Percentiles rank a stretch among this genome's conserved stretches.
Conservation (phyloP, 2,113 vertebrate species). For the Cynopterus brachyotis region DNA sequence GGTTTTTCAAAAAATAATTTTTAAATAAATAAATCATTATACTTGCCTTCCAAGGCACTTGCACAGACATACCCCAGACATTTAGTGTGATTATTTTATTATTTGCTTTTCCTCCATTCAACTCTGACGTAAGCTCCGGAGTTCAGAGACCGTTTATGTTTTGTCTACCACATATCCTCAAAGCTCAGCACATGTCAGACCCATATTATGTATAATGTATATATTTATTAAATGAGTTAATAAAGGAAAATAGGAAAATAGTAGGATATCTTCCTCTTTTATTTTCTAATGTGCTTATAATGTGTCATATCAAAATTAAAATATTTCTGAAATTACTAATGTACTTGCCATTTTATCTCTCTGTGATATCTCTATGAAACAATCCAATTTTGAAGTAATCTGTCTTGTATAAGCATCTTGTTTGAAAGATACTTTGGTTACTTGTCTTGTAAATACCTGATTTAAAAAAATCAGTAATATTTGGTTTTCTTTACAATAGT, state of each 20-base stretch:
- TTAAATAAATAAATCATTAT: neutral
- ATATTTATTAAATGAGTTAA: neutral
- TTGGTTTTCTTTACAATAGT: neutral
- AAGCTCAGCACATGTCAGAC: neutral
- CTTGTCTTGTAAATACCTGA: neutral
- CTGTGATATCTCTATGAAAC: neutral
- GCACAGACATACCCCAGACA: neutral
- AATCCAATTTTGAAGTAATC: neutral
- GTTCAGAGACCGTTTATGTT: constrained; percentile 18
- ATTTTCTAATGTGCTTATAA: neutral
- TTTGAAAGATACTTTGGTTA: neutral
- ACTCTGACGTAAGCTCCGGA: neutral
- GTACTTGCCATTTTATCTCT: neutral
- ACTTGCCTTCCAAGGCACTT: neutral
- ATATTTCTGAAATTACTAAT: neutral
- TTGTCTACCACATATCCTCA: constrained; percentile 40
- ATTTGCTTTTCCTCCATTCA: neutral
- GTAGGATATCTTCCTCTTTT: neutral
- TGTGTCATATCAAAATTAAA: neutral
- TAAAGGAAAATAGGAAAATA: neutral
- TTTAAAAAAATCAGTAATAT: neutral
- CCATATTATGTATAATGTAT: neutral
- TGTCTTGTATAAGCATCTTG: neutral
- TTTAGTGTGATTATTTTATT: neutral
- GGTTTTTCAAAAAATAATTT: neutral